Conservation (phyloP, 2,888 invertebrate species). For the Caenorhabditis afra region DNA sequence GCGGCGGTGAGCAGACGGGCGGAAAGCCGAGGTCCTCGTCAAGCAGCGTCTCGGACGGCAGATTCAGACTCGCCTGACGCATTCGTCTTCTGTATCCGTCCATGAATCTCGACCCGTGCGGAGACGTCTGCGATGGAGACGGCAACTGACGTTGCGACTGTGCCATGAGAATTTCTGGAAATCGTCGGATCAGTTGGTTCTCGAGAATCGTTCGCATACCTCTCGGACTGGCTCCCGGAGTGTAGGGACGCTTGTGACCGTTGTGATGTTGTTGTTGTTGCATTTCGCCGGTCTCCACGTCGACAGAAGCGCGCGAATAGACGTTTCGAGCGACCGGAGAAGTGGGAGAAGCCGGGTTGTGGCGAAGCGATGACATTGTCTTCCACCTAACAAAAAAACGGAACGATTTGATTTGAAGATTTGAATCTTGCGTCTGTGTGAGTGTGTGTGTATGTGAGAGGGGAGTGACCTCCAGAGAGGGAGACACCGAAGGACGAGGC, state of each 20-base stretch:
- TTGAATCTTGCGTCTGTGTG: background rate
- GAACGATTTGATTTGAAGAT: conserved; percentile 3
- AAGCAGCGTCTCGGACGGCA: conserved; percentile 49
- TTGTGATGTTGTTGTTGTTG: background rate
- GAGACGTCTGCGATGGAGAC: conserved; percentile 42
- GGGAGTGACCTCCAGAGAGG: background rate
- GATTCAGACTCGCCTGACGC: conserved; percentile 56
- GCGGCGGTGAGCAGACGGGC: conserved; percentile 67
- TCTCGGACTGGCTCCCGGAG: conserved; percentile 58
- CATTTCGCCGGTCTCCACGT: conserved; percentile 52
- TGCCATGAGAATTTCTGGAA: conserved; percentile 47
- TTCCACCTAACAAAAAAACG: conserved; percentile 57
- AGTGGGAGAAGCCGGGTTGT: conserved; percentile 48
- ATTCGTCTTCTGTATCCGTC: conserved; percentile 57
- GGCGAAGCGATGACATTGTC: conserved; percentile 67
- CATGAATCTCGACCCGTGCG: conserved; percentile 57
- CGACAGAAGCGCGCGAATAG: conserved; percentile 49
- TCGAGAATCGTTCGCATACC: conserved; percentile 5
- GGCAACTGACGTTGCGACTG: conserved; percentile 36
- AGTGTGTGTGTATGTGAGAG: background rate
- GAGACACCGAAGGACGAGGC: background rate
- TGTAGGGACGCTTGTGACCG: conserved; percentile 49
- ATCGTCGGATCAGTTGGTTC: background rate
- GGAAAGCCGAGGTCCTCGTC: conserved; percentile 64
- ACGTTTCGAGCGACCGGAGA: conserved; percentile 51